Evolutionary conservation across 2,888 invertebrate species (phyloP).

Genomic region (Trachelus troglodyta): DNA sequence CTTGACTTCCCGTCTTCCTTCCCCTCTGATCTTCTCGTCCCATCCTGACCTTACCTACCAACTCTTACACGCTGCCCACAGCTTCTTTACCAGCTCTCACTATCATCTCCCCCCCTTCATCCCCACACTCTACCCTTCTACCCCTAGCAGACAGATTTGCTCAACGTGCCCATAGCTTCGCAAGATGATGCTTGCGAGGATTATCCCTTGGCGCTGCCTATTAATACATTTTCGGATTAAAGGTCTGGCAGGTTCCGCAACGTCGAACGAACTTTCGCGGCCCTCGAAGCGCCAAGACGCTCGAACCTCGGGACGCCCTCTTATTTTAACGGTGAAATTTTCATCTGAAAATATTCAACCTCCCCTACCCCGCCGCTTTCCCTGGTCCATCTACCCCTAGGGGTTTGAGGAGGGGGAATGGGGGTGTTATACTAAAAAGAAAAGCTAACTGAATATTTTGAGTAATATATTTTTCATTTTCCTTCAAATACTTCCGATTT

Average conservation of each 20-base stretch:
- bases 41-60: background rate
- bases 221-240: background rate
- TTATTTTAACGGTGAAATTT: background rate
- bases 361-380: background rate
- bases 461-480: background rate
- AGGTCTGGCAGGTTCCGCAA: too few relatives aligned
- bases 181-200: background rate
- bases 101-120: background rate
- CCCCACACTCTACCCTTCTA: background rate
- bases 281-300: background rate
- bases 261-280: background rate
- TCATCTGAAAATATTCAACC: background rate
- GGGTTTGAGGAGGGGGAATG: too few relatives aligned
- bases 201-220: background rate
- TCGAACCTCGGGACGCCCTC: background rate
- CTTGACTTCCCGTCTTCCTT: background rate
- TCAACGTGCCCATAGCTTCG: background rate
- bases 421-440: background rate
- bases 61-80: background rate
- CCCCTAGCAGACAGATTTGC: background rate
- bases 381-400: background rate
- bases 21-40: slow-evolving; percentile 6
- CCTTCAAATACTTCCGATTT: background rate
- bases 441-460: background rate
- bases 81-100: background rate